Evolutionary conservation across 2,113 vertebrate species (phyloP).

Genomic region (Nyctibius bracteatus): DNA sequence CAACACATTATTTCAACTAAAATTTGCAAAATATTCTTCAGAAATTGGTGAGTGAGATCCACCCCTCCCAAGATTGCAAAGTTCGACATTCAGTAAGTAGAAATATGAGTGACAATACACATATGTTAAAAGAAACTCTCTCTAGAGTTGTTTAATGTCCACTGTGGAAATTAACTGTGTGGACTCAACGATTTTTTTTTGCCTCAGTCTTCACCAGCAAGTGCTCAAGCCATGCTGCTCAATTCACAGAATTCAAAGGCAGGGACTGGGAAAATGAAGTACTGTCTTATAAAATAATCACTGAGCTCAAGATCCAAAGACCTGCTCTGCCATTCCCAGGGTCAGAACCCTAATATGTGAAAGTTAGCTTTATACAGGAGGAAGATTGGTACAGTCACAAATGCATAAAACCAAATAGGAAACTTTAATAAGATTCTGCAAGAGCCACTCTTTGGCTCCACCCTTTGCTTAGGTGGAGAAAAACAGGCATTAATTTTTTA

Average conservation of each 20-base stretch:
- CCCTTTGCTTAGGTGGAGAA: background rate
- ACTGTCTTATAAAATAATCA: no score
- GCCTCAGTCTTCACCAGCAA: background rate
- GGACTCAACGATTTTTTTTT: background rate
- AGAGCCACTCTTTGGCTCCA: background rate
- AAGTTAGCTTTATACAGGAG: background rate
- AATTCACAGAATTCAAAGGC: background rate
- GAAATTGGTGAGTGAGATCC: background rate
- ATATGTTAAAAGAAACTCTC: background rate
- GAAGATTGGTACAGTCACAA: background rate
- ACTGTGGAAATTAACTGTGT: background rate
- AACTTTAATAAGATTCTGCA: background rate
- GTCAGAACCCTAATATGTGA: background rate
- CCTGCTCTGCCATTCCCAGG: background rate
- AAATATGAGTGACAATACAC: background rate
- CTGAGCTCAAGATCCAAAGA: background rate
- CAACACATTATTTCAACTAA: background rate
- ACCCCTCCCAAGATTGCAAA: background rate
- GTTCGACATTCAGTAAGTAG: background rate
- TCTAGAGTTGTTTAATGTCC: background rate
- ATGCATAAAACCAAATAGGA: background rate
- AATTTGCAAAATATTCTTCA: background rate
- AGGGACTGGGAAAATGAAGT: background rate
- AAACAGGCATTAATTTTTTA: background rate
- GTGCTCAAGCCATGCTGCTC: rapidly evolving